These are phyloP conservation scores for Dysmachus trigonus DNA, from an alignment of 2,888 invertebrate genomes.

Conservation along the genomic window DNA sequence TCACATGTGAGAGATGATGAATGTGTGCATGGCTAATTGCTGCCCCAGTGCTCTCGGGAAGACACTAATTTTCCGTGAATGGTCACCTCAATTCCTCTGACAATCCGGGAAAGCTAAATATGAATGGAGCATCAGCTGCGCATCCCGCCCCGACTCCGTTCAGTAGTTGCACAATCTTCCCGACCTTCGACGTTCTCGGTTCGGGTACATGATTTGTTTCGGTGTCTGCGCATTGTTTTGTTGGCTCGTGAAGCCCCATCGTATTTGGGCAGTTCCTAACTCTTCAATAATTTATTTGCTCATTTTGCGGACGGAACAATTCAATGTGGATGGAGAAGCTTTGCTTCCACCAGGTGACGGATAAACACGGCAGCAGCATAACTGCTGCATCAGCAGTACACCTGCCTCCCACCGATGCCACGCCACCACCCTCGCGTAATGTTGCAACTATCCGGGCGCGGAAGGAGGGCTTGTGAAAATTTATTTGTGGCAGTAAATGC, in stretches of 20 bases:
- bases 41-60: background rate
- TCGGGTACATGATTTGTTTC: background rate
- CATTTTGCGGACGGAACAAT: background rate
- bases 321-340: background rate
- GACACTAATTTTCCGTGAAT: conserved; percentile 8
- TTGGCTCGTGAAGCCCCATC: background rate
- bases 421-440: background rate
- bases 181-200: background rate
- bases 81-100: background rate
- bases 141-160: background rate
- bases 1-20: background rate
- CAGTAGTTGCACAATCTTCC: background rate
- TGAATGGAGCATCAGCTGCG: conserved; percentile 7
- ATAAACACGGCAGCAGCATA: background rate
- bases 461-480: background rate
- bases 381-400: background rate
- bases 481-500: background rate
- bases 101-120: background rate
- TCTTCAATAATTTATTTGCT: background rate
- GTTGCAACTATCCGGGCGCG: background rate
- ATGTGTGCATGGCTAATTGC: conserved; percentile 3
- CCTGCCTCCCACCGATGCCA: background rate
- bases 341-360: background rate
- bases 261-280: background rate
- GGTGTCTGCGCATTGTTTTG: background rate